phyloP scores from a whole-genome alignment of 2,113 vertebrate genomes.

The Erythrolamprus reginae region DNA sequence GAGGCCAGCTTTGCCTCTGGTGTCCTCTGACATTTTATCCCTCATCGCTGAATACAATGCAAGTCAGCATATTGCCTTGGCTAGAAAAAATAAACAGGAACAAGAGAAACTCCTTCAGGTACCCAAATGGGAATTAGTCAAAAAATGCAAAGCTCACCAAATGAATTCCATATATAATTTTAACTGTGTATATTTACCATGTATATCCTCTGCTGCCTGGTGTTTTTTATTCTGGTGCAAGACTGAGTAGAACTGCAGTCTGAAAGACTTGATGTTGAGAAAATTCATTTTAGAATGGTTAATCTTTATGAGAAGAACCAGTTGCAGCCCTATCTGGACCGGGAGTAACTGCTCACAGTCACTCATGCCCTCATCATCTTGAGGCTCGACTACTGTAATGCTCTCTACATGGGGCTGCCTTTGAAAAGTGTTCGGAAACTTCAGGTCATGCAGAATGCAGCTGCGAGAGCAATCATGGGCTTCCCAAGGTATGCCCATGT shows the following conservation, averaged over 20 bases:
- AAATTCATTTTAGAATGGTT: not conserved
- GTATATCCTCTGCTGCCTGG: not conserved
- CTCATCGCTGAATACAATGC: not conserved
- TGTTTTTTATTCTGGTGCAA: not conserved
- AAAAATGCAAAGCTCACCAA: not conserved
- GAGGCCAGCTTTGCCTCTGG: not conserved
- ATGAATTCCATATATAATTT: not conserved
- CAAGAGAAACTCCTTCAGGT: not conserved
- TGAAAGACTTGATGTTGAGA: not conserved
- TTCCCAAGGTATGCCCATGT: too few species aligned
- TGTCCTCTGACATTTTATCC: conserved; percentile 8
- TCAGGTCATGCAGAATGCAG: too few species aligned
- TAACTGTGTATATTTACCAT: not conserved
- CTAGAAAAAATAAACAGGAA: conserved; percentile 13
- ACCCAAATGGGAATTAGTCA: not conserved
- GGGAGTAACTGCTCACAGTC: too few species aligned
- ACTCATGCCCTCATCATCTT: too few species aligned
- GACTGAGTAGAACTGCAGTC: too few species aligned
- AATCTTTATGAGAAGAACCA: not conserved
- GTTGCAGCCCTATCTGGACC: too few species aligned
- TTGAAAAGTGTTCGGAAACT: too few species aligned
- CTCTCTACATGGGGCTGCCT: too few species aligned
- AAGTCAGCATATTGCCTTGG: conserved; percentile 15
- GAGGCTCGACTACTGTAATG: too few species aligned
- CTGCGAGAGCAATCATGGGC: too few species aligned